Evolutionary conservation across 2,888 invertebrate species (phyloP).

Genomic region (Himalopsyche japonica): DNA sequence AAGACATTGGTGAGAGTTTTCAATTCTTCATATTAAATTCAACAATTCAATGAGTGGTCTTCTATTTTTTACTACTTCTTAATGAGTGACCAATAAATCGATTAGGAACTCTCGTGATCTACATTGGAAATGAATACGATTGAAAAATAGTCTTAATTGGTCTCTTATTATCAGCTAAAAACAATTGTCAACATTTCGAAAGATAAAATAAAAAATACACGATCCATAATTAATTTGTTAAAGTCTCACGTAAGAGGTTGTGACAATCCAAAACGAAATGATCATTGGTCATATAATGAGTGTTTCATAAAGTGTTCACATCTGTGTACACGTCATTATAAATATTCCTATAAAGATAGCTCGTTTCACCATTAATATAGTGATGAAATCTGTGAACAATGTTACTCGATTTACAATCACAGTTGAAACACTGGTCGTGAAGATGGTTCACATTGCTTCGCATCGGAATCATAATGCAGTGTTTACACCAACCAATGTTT

Average conservation of each 20-base stretch:
- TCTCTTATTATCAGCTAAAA: too few relatives aligned
- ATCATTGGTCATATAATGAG: background rate
- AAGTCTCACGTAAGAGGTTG: background rate
- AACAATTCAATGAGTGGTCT: too few relatives aligned
- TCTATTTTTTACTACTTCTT: too few relatives aligned
- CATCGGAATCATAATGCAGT: background rate
- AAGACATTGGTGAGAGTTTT: too few relatives aligned
- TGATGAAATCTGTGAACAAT: slow-evolving; percentile 1
- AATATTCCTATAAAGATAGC: background rate
- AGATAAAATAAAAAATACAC: background rate
- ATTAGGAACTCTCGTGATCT: too few relatives aligned
- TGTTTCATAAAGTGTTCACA: background rate
- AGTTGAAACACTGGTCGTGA: background rate
- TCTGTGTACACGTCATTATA: background rate
- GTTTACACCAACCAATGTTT: background rate
- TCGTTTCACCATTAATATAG: background rate
- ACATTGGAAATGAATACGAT: too few relatives aligned
- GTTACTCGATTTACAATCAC: background rate
- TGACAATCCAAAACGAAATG: background rate
- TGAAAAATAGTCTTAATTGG: too few relatives aligned
- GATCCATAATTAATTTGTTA: background rate
- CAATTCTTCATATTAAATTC: too few relatives aligned
- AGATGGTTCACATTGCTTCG: background rate
- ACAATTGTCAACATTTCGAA: background rate
- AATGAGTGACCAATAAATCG: too few relatives aligned